Evolutionary conservation across 2,113 vertebrate species (phyloP).

Genomic region (Triplophysa rosa): DNA sequence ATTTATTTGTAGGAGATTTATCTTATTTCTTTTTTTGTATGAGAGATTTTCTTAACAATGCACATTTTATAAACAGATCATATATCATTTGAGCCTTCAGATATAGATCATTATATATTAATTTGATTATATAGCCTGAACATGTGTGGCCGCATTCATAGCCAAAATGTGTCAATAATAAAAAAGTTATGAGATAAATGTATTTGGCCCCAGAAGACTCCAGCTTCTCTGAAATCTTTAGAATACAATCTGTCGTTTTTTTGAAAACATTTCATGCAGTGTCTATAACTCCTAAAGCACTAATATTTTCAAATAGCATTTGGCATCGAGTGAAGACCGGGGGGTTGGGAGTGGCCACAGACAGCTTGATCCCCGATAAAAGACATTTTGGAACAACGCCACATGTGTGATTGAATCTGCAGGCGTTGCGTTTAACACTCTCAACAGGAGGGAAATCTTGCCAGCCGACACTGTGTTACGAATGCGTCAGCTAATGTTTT

Average conservation of each 20-base stretch:
- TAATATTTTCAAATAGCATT: conserved; percentile 9
- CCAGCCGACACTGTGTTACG: conserved; percentile 29
- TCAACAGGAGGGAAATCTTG: conserved; percentile 30
- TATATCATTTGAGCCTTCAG: neutral
- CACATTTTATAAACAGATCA: neutral
- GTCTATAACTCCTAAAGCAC: conserved; percentile 51
- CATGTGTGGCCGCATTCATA: too few relatives aligned
- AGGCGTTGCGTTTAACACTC: conserved; percentile 30
- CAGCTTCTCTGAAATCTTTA: neutral
- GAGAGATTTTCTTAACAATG: neutral
- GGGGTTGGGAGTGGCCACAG: conserved; percentile 15
- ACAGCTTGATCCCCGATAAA: conserved; percentile 38
- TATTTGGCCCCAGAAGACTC: too few relatives aligned
- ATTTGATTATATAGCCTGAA: too few relatives aligned
- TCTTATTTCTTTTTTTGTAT: neutral
- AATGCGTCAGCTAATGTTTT: conserved; percentile 25
- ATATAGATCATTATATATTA: too few relatives aligned
- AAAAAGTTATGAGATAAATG: too few relatives aligned
- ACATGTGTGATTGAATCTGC: conserved; percentile 35
- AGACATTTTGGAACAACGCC: conserved; percentile 32
- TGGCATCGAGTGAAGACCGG: neutral
- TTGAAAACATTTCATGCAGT: conserved; percentile 33
- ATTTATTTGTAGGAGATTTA: neutral
- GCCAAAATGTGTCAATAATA: too few relatives aligned
- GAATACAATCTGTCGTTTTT: neutral